Percentiles rank a stretch among this genome's conserved stretches.
Evolutionary conservation across 1,140 invertebrate genomes (phyloP).

Genomic region (Meloidogyne exigua): DNA sequence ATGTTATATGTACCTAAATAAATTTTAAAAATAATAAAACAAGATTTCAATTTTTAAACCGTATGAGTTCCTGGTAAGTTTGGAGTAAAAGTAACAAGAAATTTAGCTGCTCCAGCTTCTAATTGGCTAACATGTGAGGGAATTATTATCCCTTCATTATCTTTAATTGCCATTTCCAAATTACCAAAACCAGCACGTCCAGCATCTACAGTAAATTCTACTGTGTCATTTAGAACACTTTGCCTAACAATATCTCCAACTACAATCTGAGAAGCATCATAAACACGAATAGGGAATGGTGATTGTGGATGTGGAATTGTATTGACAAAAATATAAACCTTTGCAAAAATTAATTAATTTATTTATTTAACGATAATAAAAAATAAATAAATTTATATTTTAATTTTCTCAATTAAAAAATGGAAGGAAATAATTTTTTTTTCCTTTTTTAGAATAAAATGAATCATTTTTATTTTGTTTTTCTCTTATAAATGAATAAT

Average conservation of each 20-base stretch:
- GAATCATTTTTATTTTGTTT: too few species aligned
- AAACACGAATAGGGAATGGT: constrained; percentile 66
- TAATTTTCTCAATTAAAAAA: too few species aligned
- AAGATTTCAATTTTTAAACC: constrained; percentile 33
- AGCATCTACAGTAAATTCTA: constrained; percentile 65
- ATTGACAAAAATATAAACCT: constrained; percentile 59
- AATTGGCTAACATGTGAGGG: constrained; percentile 61
- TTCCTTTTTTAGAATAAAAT: too few species aligned
- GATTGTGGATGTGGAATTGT: constrained; percentile 60
- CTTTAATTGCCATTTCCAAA: constrained; percentile 66
- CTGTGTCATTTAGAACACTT: constrained; percentile 61
- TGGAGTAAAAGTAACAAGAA: constrained; percentile 66
- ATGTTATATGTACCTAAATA: constrained; percentile 38
- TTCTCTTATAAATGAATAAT: constrained; percentile 6
- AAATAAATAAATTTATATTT: too few species aligned
- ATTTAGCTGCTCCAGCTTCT: constrained; percentile 62
- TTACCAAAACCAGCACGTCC: constrained; percentile 66
- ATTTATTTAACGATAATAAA: too few species aligned
- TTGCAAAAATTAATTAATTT: neutral
- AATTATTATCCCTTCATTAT: constrained; percentile 55
- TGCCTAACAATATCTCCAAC: constrained; percentile 64
- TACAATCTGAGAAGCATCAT: constrained; percentile 65
- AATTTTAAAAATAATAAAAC: neutral
- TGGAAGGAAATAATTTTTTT: neutral
- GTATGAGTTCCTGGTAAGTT: constrained; percentile 62